Conservation (phyloP, 2,113 vertebrate species). For the Regulus satrapa region DNA sequence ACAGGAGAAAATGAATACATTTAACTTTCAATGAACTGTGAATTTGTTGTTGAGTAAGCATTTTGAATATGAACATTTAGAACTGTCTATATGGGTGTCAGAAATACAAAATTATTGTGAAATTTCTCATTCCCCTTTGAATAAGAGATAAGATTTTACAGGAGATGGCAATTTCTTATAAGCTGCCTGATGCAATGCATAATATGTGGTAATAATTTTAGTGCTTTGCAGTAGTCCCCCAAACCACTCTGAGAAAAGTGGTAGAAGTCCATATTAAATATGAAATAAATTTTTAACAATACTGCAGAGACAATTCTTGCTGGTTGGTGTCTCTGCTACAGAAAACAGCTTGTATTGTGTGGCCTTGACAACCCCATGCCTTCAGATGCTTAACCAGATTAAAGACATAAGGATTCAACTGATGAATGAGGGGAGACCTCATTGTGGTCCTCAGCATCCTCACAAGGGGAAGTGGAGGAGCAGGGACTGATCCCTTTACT, state of each 20-base stretch:
- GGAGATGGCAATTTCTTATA: slow-evolving; percentile 21
- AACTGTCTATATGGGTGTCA: slow-evolving; percentile 38
- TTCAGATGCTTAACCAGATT: neutral
- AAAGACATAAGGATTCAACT: neutral
- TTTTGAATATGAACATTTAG: slow-evolving; percentile 50
- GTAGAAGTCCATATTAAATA: neutral
- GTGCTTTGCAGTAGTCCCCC: neutral
- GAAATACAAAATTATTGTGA: slow-evolving; percentile 32
- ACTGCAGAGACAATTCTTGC: neutral
- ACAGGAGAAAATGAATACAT: slow-evolving; percentile 43
- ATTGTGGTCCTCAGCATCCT: neutral
- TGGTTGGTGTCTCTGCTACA: neutral
- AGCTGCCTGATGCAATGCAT: neutral
- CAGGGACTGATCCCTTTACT: neutral
- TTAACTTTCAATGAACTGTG: slow-evolving; percentile 58
- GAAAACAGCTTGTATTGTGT: neutral
- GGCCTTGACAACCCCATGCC: neutral
- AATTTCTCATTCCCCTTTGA: slow-evolving; percentile 21
- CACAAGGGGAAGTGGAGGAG: fast-evolving
- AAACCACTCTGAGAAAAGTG: neutral
- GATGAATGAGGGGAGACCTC: neutral
- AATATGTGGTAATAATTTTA: neutral
- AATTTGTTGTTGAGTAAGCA: slow-evolving; percentile 46
- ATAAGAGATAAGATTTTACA: slow-evolving; percentile 30
- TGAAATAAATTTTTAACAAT: neutral